These are phyloP conservation scores for Lithophane semibrunnea DNA, from an alignment of 2,888 invertebrate species.

Conservation along the genomic window DNA sequence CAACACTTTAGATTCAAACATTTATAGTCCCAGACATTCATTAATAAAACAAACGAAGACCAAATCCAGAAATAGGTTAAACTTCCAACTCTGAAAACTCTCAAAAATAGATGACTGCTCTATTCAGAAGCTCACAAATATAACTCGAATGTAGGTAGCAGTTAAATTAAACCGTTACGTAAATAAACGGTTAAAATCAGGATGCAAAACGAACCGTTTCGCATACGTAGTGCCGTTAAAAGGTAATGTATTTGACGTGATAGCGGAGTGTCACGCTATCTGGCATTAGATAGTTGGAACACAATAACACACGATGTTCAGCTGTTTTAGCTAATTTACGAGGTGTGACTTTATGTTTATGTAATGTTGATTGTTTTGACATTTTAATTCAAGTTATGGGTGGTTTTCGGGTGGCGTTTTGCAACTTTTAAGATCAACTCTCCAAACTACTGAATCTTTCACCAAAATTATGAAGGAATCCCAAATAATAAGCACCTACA, in stretches of 20 bases:
- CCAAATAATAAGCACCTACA: neutral
- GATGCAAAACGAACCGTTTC: slow-evolving; percentile 45
- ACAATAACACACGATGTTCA: slow-evolving; percentile 33
- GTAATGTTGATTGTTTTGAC: neutral
- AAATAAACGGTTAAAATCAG: slow-evolving; percentile 54
- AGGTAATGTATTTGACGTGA: slow-evolving; percentile 49
- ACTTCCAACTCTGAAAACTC: neutral
- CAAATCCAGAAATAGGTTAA: slow-evolving; percentile 32
- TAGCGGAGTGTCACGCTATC: slow-evolving; percentile 60
- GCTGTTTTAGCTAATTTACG: slow-evolving; percentile 48
- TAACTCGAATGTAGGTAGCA: slow-evolving; percentile 29
- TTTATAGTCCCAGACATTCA: slow-evolving; percentile 6
- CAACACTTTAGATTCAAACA: neutral
- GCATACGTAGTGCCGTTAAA: slow-evolving; percentile 40
- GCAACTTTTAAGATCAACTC: too few relatives aligned
- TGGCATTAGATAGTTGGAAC: slow-evolving; percentile 42
- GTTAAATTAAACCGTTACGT: slow-evolving; percentile 43
- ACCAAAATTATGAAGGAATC: neutral
- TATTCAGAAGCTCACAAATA: slow-evolving; percentile 30
- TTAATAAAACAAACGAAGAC: slow-evolving; percentile 14
- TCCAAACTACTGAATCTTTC: neutral
- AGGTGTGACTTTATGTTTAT: slow-evolving; percentile 27
- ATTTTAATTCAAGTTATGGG: neutral
- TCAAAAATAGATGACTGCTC: slow-evolving; percentile 28
- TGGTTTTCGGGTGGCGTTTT: neutral